Evolutionary conservation across 2,888 invertebrate genomes (phyloP).

Genomic region (Griposia aprilina): DNA sequence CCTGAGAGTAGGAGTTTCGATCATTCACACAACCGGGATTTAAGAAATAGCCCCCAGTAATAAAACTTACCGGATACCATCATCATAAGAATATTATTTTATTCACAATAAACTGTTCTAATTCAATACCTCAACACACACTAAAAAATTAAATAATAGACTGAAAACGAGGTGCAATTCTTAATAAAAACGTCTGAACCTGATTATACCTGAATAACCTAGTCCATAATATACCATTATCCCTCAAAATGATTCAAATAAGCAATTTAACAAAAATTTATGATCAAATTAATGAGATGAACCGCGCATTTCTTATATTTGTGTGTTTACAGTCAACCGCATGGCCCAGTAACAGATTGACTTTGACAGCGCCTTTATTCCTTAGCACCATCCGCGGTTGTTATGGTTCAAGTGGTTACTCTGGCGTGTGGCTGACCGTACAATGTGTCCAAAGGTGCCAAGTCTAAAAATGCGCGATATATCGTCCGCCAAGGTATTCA

Average conservation of each 20-base stretch:
- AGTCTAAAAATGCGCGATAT: conserved; percentile 80
- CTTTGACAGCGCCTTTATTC: neutral
- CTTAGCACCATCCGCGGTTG: neutral
- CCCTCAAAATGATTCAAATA: conserved; percentile 50
- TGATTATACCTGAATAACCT: conserved; percentile 57
- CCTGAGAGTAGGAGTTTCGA: neutral
- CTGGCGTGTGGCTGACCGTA: conserved; percentile 20
- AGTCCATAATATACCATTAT: conserved; percentile 35
- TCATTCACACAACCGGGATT: conserved; percentile 8
- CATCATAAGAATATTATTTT: conserved; percentile 42
- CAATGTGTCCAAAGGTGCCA: conserved; percentile 69
- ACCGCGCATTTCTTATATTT: conserved; percentile 30
- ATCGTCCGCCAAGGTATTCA: conserved; percentile 68
- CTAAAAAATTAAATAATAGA: conserved; percentile 51
- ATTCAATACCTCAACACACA: conserved; percentile 44
- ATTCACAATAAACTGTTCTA: conserved; percentile 48
- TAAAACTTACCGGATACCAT: conserved; percentile 41
- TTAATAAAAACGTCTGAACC: conserved; percentile 57
- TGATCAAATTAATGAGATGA: conserved; percentile 44
- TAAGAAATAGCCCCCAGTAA: neutral
- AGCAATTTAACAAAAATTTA: conserved; percentile 50
- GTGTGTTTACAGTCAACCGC: conserved; percentile 28
- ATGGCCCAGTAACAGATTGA: neutral
- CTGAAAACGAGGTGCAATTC: conserved; percentile 47
- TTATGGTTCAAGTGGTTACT: conserved; percentile 19